Evolutionary conservation across 2,797 vertebrate species (phyloP), one percentile per base, ranked within the genome.

Genomic region (Orestias chungarensis): DNA sequence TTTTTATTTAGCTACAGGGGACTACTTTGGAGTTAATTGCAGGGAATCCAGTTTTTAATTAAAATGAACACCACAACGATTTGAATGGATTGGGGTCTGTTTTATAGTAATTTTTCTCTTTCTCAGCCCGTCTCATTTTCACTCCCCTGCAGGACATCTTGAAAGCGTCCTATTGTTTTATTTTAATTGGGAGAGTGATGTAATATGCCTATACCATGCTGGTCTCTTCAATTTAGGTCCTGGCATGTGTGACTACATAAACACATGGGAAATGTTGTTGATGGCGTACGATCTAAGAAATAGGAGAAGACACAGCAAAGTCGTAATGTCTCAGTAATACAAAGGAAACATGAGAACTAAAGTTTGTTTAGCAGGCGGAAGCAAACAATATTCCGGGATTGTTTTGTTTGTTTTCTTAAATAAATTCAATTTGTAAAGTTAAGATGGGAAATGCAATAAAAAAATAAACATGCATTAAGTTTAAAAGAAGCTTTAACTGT

Each of bases 151-250:
- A 94, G 93, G 94, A 94, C 88, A 90, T 88, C 86, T 91, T 90
- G 91, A 91, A 90, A 91, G 92, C 91, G 88, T 90, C 93, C 89
- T 91, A 91, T 93, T 93, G 92, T 93, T 94, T 94, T 93, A 93
- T 93, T 94, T 92, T 91, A 94, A 94, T 94, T 94, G 91, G 90
- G 86, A 83, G 82, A 87, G 89, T 91, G 89, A 88, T 92, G 89
- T 94, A 94, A 93, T 94, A 93, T 90, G 86, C 87, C 86, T 82
- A 88, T 91, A 91, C 90, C 93, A 93, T 89, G 91, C 89, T 92
- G 92, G 73, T 90, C 78, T 83, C 80, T 89, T 90, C 92, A 91
- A 91, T 90, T 93, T 90, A 88, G 85, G 83, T 85, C 86, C 79
- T 86, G 77, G 79, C 70, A 14, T 80, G 84, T 80, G 75, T 80